A percentile compares a stretch with the other conserved stretches of the same genome.
Evolutionary conservation across 2,888 invertebrate genomes (phyloP).

Genomic region (Eupithecia inturbata): DNA sequence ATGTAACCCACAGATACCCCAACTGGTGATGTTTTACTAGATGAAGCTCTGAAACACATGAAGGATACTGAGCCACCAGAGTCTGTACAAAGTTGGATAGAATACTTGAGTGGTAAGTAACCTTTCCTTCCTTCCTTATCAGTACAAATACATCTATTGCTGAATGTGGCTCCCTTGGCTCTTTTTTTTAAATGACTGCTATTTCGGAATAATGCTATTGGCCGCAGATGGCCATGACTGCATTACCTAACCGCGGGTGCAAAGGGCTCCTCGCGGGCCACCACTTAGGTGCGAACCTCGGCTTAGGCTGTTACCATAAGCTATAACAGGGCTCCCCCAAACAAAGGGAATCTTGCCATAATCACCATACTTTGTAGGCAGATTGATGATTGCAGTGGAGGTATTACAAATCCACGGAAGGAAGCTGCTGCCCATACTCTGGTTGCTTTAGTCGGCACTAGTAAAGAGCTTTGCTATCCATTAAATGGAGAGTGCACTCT

Average conservation of each 20-base stretch:
- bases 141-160: neutral
- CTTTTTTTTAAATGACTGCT: no score
- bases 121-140: neutral
- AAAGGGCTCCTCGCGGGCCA: no score
- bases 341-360: neutral
- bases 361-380: neutral
- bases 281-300: no score
- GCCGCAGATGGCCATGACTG: no score
- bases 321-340: neutral
- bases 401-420: neutral
- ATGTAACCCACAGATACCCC: constrained; percentile 87
- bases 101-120: constrained; percentile 96
- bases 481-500: neutral
- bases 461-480: neutral
- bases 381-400: neutral
- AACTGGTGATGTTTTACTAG: constrained; percentile 98
- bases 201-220: no score
- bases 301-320: no score
- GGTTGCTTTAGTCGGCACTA: neutral
- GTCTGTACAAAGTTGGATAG: constrained; percentile 99
- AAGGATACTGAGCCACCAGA: constrained; percentile 99
- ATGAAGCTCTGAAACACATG: constrained; percentile 97
- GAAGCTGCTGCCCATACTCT: neutral
- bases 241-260: no score
- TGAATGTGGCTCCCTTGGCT: neutral